Conservation (phyloP, 2,888 invertebrate species). For the Trissolcus brochymenae region DNA sequence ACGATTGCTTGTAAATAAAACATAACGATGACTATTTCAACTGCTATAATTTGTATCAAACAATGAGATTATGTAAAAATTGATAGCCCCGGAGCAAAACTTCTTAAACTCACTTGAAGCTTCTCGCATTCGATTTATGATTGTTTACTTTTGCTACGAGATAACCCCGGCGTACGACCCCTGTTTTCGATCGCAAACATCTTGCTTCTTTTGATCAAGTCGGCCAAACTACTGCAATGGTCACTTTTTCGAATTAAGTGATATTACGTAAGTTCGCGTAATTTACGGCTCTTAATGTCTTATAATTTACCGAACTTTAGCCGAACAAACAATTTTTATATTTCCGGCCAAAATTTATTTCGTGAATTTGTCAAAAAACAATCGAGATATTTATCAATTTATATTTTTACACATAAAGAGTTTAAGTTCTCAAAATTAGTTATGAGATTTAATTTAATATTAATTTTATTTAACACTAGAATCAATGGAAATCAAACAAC, state of each 20-base stretch:
- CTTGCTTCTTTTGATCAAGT: slow-evolving; percentile 28
- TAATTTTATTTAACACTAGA: too few species aligned
- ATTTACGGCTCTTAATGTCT: not conserved
- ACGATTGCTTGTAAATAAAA: slow-evolving; percentile 30
- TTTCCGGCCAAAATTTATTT: too few species aligned
- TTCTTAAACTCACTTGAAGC: slow-evolving; percentile 46
- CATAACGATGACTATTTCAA: slow-evolving; percentile 38
- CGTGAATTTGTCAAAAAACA: too few species aligned
- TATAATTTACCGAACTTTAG: too few species aligned
- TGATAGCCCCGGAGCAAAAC: slow-evolving; percentile 42
- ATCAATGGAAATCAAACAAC: too few species aligned
- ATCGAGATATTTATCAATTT: too few species aligned
- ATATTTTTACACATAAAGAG: too few species aligned
- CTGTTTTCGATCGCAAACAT: slow-evolving; percentile 52
- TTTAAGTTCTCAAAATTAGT: too few species aligned
- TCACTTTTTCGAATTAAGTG: slow-evolving; percentile 24
- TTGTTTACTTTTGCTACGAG: slow-evolving; percentile 48
- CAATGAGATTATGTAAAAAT: slow-evolving; percentile 55
- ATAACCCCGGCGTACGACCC: slow-evolving; percentile 42
- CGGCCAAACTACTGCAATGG: slow-evolving; percentile 10
- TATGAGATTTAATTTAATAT: too few species aligned
- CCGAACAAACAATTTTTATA: too few species aligned
- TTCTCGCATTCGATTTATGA: slow-evolving; percentile 44
- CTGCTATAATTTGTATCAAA: slow-evolving; percentile 40
- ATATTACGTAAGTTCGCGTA: slow-evolving; percentile 13